Conservation (phyloP, 92 coral and sea anemone species). For the Umimayanthus chanpuru region DNA sequence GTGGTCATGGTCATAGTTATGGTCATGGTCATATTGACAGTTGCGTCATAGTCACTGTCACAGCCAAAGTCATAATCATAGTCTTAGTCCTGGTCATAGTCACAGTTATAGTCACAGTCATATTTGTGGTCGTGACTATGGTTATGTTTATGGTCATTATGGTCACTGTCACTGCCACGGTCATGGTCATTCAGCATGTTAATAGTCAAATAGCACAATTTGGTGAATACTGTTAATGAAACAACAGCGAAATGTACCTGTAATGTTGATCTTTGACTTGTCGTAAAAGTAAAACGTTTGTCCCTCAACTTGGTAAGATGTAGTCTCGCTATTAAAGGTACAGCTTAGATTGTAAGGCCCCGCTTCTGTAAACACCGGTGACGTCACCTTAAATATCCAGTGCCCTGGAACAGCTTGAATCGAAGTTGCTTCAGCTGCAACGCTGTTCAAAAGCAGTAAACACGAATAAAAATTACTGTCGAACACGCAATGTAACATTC, state of each 20-base stretch:
- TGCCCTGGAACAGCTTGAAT: background rate
- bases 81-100: too few relatives aligned
- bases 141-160: background rate
- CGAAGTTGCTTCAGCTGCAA: background rate
- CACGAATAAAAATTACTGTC: too few relatives aligned
- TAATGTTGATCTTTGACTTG: conserved; percentile 31
- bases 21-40: too few relatives aligned
- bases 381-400: background rate
- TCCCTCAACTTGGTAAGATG: conserved; percentile 23
- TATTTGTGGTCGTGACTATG: too few relatives aligned
- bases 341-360: conserved; percentile 44
- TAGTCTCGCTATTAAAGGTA: background rate
- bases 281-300: conserved; percentile 43
- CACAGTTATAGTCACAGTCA: too few relatives aligned
- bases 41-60: too few relatives aligned
- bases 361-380: background rate
- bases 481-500: too few relatives aligned
- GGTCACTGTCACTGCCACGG: too few relatives aligned
- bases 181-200: background rate
- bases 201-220: background rate
- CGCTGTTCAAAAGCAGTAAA: background rate
- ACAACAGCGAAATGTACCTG: conserved; percentile 2
- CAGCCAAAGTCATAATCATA: too few relatives aligned
- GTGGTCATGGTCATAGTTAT: too few relatives aligned
- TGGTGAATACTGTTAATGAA: background rate